Conservation (phyloP, 2,888 invertebrate genomes). For the Cryptops parisi region DNA sequence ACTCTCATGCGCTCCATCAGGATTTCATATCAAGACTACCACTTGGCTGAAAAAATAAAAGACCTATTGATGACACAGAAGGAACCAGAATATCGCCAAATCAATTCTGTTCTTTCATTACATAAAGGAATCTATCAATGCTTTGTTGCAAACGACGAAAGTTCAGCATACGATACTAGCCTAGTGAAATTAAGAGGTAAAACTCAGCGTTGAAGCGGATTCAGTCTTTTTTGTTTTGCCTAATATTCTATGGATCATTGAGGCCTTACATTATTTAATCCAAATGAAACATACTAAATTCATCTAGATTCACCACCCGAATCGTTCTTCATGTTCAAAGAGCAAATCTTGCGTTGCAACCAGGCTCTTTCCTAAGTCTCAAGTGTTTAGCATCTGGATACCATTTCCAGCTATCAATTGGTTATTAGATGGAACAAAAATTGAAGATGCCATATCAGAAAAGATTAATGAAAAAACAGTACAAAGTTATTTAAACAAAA, state of each 20-base stretch:
- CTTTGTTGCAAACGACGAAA: neutral
- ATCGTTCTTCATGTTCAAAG: neutral
- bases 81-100: too few species aligned
- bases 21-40: neutral
- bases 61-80: neutral
- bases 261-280: too few species aligned
- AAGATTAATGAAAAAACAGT: neutral
- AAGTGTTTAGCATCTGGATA: neutral
- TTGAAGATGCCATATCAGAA: neutral
- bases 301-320: conserved; percentile 5
- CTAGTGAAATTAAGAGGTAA: conserved; percentile 2
- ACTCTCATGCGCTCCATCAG: neutral
- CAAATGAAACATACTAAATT: too few species aligned
- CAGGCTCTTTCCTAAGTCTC: neutral
- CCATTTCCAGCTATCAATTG: conserved; percentile 3
- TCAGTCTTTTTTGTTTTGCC: too few species aligned
- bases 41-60: conserved; percentile 1
- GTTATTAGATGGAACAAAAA: neutral
- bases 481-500: neutral
- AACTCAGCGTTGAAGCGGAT: too few species aligned
- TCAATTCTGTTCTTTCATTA: neutral
- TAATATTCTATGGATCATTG: too few species aligned
- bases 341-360: neutral
- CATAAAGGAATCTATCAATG: conserved; percentile 9
- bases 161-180: neutral